phyloP scores from a whole-genome alignment of 2,888 invertebrate species.

The Melanotus villosus region DNA sequence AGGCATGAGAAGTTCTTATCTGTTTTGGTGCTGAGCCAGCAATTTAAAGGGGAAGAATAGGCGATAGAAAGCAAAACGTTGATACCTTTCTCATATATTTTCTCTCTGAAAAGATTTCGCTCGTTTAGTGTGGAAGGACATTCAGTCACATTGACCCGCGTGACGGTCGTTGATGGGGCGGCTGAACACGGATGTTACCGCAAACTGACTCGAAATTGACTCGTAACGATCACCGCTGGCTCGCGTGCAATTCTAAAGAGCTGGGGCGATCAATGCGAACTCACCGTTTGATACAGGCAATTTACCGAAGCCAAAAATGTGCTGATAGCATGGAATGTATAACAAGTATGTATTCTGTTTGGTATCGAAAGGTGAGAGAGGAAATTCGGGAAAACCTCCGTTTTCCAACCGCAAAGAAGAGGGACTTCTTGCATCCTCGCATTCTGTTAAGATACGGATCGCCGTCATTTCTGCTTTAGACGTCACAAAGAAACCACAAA shows the following conservation, averaged over 20 bases:
- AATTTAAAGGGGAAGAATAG: slow-evolving; percentile 15
- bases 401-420: too few species aligned
- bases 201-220: slow-evolving; percentile 62
- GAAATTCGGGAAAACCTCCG: slow-evolving; percentile 5
- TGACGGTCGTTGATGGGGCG: slow-evolving; percentile 55
- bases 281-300: slow-evolving; percentile 44
- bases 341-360: slow-evolving; percentile 25
- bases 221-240: slow-evolving; percentile 59
- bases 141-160: slow-evolving; percentile 54
- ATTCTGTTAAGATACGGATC: slow-evolving; percentile 45
- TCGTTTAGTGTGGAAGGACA: slow-evolving; percentile 43
- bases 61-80: slow-evolving; percentile 17
- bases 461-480: slow-evolving; percentile 48
- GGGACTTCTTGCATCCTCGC: slow-evolving; percentile 37
- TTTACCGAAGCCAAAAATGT: slow-evolving; percentile 41
- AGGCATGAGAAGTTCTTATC: slow-evolving; percentile 4
- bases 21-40: slow-evolving; percentile 21
- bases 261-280: slow-evolving; percentile 44
- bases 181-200: slow-evolving; percentile 57
- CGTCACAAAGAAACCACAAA: slow-evolving; percentile 54
- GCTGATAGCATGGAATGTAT: slow-evolving; percentile 38
- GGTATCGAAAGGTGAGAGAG: slow-evolving; percentile 9
- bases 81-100: slow-evolving; percentile 37
- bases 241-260: slow-evolving; percentile 54
- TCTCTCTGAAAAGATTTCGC: slow-evolving; percentile 33